Base-by-base conservation (phyloP, 2,888 invertebrate species). In the Choristoneura rosaceana region DNA sequence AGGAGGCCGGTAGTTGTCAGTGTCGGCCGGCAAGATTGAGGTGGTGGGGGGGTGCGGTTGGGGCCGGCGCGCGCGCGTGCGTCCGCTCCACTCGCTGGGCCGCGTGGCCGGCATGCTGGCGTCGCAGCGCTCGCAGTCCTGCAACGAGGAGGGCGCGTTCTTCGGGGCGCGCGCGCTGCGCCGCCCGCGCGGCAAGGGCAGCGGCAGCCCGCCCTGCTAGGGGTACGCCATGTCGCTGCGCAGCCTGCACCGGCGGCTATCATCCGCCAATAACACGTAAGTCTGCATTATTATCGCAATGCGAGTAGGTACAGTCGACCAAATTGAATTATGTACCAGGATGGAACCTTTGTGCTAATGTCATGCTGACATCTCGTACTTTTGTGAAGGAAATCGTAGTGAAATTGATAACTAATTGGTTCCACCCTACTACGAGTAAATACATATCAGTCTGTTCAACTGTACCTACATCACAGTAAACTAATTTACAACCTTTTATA, bases 141-240 rank as follows among this genome's bases (percentile, higher is more conserved):
- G 94, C 86, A 94, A 93, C 93, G 94, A 94, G 82, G 94, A 94
- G 87, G 94, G 94, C 83, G 94, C 94, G 81, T 94, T 94, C 88
- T 94, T 94, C 90, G 94, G 94, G 75, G 93, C 91, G 90, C 93
- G 94, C 83, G 90, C 92, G 86, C 90, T 94, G 83, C 92, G 94
- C 87, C 91, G 92, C 94, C 95, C 95, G 92, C 95, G 94, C 88
- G 94, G 93, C 88, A 94, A 94, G 86, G 92, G 93, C 84, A 95
- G 91, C 92, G 93, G 94, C 82, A 95, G 94, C 86, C 95, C 95
- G 89, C 95, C 94, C 86, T 94, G 94, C 94, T 94, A 94, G 94
- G 94, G 94, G 94, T 93, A 94, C 94, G 94, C 94, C 95, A 95
- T 95, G 95, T 95, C 95, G 95, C 95, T 93, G 95, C 95, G 94